Conservation (phyloP, 2,113 vertebrate species). For the Carettochelys insculpta region DNA sequence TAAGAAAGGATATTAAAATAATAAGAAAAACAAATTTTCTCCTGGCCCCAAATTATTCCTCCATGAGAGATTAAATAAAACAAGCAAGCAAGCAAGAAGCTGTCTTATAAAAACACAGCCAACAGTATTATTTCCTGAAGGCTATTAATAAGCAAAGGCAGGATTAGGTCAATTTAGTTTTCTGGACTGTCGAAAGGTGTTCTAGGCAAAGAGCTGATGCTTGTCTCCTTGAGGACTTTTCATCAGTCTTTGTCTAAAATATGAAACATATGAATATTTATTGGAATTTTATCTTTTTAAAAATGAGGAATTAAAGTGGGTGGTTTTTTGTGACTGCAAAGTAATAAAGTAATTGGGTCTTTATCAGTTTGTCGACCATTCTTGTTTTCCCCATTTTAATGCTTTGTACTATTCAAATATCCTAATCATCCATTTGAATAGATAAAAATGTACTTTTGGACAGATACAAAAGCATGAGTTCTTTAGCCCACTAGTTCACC, state of each 20-base stretch:
- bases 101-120: background rate
- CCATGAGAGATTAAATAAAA: slow-evolving; percentile 23
- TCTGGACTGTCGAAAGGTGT: slow-evolving; percentile 38
- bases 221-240: slow-evolving; percentile 14
- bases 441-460: slow-evolving; percentile 32
- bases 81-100: background rate
- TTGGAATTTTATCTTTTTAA: slow-evolving; percentile 60
- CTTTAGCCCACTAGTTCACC: background rate
- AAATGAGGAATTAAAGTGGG: slow-evolving; percentile 49
- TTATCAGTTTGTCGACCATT: slow-evolving; percentile 50
- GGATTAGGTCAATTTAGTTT: slow-evolving; percentile 23
- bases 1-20: background rate
- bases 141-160: slow-evolving; percentile 5
- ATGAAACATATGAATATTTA: slow-evolving; percentile 32
- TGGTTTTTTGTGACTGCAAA: slow-evolving; percentile 22
- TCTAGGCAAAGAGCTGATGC: slow-evolving; percentile 18
- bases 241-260: slow-evolving; percentile 27
- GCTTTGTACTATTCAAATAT: slow-evolving; percentile 52
- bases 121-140: slow-evolving; percentile 10
- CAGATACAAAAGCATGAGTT: background rate
- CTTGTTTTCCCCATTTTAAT: slow-evolving; percentile 40
- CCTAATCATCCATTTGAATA: slow-evolving; percentile 49
- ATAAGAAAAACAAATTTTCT: background rate
- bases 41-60: background rate
- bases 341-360: slow-evolving; percentile 52